phyloP scores from a whole-genome alignment of 2,888 invertebrate genomes.

The Carterocephalus palaemon region DNA sequence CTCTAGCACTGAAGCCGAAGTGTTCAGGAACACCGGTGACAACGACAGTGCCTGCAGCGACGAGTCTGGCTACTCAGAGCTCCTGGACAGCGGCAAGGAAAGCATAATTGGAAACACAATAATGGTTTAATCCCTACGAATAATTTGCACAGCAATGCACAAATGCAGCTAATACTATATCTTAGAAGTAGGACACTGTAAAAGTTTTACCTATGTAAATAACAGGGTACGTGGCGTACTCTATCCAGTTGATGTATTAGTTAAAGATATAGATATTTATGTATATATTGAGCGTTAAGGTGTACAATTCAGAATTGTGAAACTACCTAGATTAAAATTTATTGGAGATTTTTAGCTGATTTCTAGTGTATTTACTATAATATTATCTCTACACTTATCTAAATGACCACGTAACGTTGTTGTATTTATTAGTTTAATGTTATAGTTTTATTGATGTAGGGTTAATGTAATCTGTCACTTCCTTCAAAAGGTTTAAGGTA shows the following conservation, averaged over 20 bases:
- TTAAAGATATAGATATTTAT: slow-evolving; percentile 47
- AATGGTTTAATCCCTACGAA: slow-evolving; percentile 53
- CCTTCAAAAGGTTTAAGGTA: slow-evolving; percentile 38
- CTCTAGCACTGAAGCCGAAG: slow-evolving; percentile 69
- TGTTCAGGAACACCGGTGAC: slow-evolving; percentile 76
- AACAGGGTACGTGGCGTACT: slow-evolving; percentile 52
- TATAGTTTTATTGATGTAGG: slow-evolving; percentile 31
- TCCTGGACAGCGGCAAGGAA: slow-evolving; percentile 76
- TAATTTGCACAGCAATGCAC: slow-evolving; percentile 29
- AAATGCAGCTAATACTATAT: slow-evolving; percentile 24
- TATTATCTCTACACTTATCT: slow-evolving; percentile 27
- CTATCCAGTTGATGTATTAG: slow-evolving; percentile 55
- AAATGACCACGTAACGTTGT: slow-evolving; percentile 32
- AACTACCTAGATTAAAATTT: slow-evolving; percentile 41
- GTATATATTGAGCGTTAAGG: slow-evolving; percentile 57
- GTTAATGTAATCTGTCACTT: slow-evolving; percentile 16
- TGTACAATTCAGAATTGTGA: slow-evolving; percentile 33
- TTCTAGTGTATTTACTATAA: too few species aligned
- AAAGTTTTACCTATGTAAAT: slow-evolving; percentile 42
- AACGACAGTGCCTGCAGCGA: slow-evolving; percentile 92
- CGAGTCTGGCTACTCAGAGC: slow-evolving; percentile 94
- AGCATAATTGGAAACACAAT: slow-evolving; percentile 73
- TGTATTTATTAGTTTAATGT: slow-evolving; percentile 38
- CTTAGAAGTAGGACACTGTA: slow-evolving; percentile 26
- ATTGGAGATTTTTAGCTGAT: slow-evolving; percentile 49